A percentile compares a stretch with the other conserved stretches of the same genome.
Conservation (phyloP, 1,140 invertebrate species). For the Apolygus lucorum region DNA sequence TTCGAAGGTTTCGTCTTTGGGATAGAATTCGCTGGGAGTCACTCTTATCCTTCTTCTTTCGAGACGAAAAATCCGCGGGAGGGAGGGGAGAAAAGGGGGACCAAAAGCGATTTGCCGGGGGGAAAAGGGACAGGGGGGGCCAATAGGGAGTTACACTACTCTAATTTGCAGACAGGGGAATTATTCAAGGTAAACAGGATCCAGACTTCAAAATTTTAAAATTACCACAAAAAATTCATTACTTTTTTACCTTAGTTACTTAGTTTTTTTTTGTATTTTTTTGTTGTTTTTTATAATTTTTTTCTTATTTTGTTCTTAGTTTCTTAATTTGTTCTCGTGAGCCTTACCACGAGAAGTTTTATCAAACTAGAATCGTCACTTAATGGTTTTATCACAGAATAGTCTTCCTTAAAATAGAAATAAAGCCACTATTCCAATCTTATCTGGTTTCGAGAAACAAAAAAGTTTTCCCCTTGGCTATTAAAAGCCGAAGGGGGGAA, state of each 20-base stretch:
- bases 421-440: slow-evolving; percentile 29
- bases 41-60: too few relatives aligned
- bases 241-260: slow-evolving; percentile 13
- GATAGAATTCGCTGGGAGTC: too few relatives aligned
- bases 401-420: slow-evolving; percentile 32
- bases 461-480: slow-evolving; percentile 6
- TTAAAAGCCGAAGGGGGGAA: slow-evolving; percentile 7
- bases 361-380: slow-evolving; percentile 21
- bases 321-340: slow-evolving; percentile 5
- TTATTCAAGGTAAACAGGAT: neutral
- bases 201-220: slow-evolving; percentile 1
- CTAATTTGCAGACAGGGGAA: neutral
- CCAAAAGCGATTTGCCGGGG: neutral
- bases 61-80: neutral
- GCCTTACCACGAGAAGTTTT: neutral
- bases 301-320: slow-evolving; percentile 10
- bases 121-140: neutral
- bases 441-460: slow-evolving; percentile 19
- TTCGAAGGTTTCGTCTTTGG: too few relatives aligned
- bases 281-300: slow-evolving; percentile 15
- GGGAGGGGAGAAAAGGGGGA: neutral
- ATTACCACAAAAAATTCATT: neutral
- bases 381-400: slow-evolving; percentile 34
- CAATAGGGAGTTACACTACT: neutral
- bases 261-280: slow-evolving; percentile 24